Conservation (phyloP, 1,140 invertebrate genomes). For the Leptestheria dahalacensis region DNA sequence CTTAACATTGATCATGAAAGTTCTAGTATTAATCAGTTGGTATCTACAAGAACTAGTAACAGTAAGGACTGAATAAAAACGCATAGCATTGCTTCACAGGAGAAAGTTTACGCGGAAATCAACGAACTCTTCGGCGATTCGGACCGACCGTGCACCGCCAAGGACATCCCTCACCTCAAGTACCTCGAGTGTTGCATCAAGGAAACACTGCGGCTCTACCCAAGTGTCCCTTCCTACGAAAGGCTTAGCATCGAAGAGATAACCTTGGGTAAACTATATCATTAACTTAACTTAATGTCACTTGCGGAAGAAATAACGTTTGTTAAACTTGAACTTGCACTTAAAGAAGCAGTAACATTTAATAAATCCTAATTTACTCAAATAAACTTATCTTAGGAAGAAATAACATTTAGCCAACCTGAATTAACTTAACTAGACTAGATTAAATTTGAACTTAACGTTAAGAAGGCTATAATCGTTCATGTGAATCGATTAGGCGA, state of each 20-base stretch:
- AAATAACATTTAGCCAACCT: no score
- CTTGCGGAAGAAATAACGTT: constrained; percentile 13
- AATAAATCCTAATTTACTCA: not conserved
- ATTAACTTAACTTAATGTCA: not conserved
- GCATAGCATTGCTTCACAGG: no score
- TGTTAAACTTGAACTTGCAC: not conserved
- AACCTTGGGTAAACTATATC: constrained; percentile 25
- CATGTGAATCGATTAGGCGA: no score
- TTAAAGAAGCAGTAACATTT: constrained; percentile 22
- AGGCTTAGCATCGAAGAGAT: constrained; percentile 41
- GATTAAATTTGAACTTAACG: no score
- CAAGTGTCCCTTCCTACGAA: constrained; percentile 47
- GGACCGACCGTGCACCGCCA: constrained; percentile 35
- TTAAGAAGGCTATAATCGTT: no score
- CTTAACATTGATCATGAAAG: no score
- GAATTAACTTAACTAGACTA: no score
- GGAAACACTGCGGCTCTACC: constrained; percentile 45
- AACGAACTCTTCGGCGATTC: constrained; percentile 50
- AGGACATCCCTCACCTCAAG: constrained; percentile 35
- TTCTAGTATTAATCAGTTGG: no score
- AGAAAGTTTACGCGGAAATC: constrained; percentile 57
- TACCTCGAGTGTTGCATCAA: constrained; percentile 52
- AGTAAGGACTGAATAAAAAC: no score
- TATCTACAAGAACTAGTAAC: no score
- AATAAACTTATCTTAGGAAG: no score